Percentiles rank a stretch among this genome's conserved stretches.
These are phyloP conservation scores for Hymenopus coronatus DNA, from an alignment of 2,888 invertebrate genomes.

Conservation along the genomic window DNA sequence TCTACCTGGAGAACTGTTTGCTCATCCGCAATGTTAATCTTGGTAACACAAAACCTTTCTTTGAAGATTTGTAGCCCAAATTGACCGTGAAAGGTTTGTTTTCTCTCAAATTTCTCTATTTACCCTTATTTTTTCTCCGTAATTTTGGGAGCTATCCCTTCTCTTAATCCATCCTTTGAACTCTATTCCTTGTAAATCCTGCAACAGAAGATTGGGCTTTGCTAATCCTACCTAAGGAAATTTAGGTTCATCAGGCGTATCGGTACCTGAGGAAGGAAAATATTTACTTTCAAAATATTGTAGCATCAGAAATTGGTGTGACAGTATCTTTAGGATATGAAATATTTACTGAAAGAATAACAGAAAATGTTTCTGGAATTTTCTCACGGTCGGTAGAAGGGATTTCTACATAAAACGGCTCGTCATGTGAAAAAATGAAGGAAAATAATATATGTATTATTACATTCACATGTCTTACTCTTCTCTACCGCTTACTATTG, in stretches of 20 bases:
- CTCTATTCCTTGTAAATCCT: neutral
- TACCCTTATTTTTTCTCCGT: neutral
- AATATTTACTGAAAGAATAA: neutral
- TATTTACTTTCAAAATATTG: neutral
- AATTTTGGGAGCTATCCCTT: neutral
- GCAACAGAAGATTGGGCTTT: neutral
- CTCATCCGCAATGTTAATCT: neutral
- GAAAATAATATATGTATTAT: too few species aligned
- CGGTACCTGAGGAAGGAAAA: neutral
- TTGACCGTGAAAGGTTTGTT: conserved; percentile 17
- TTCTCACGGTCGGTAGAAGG: too few species aligned
- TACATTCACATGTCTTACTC: too few species aligned
- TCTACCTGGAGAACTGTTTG: conserved; percentile 12
- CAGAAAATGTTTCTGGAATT: neutral
- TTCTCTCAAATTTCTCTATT: neutral
- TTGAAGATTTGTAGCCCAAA: neutral
- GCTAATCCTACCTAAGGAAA: neutral
- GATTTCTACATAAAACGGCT: too few species aligned
- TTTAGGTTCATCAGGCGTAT: neutral
- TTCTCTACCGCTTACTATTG: too few species aligned
- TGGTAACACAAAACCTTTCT: neutral
- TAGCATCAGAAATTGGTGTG: neutral
- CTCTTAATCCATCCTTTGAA: neutral
- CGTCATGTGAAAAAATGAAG: too few species aligned
- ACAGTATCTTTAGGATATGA: neutral